Evolutionary conservation across 2,113 vertebrate species (phyloP).

Genomic region (Oenanthe oenanthe): DNA sequence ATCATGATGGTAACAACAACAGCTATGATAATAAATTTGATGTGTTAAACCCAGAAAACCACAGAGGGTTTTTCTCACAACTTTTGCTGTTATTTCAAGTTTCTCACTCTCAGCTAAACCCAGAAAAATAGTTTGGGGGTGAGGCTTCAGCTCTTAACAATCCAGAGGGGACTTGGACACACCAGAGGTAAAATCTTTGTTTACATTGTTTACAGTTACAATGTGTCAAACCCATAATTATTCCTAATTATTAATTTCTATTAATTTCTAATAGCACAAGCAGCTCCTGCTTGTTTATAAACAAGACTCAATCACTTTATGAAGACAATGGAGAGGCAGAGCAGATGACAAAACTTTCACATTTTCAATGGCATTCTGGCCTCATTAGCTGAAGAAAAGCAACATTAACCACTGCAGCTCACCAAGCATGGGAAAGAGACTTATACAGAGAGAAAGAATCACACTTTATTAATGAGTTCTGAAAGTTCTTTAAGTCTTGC

Average conservation of each 20-base stretch:
- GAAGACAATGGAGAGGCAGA: background rate
- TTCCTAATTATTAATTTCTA: background rate
- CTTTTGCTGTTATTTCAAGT: background rate
- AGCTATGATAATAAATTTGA: background rate
- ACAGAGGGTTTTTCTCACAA: background rate
- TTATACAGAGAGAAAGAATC: background rate
- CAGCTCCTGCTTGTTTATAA: background rate
- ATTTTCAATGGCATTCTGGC: slow-evolving; percentile 2
- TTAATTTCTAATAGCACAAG: background rate
- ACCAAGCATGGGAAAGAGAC: background rate
- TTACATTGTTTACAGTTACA: background rate
- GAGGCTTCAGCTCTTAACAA: background rate
- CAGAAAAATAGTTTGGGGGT: background rate
- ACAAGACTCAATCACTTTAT: background rate
- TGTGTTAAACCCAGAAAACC: background rate
- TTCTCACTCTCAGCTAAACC: background rate
- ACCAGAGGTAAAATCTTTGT: background rate
- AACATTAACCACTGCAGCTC: background rate
- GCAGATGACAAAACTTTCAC: background rate
- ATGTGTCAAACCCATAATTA: background rate
- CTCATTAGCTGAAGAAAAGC: slow-evolving; percentile 17
- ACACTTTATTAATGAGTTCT: background rate
- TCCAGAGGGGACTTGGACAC: background rate
- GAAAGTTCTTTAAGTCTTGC: background rate
- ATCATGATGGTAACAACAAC: background rate